A percentile compares a stretch with the other conserved stretches of the same genome.
These are phyloP conservation scores for Troglohyphantes excavatus DNA, from an alignment of 2,888 invertebrate genomes.

Conservation along the genomic window DNA sequence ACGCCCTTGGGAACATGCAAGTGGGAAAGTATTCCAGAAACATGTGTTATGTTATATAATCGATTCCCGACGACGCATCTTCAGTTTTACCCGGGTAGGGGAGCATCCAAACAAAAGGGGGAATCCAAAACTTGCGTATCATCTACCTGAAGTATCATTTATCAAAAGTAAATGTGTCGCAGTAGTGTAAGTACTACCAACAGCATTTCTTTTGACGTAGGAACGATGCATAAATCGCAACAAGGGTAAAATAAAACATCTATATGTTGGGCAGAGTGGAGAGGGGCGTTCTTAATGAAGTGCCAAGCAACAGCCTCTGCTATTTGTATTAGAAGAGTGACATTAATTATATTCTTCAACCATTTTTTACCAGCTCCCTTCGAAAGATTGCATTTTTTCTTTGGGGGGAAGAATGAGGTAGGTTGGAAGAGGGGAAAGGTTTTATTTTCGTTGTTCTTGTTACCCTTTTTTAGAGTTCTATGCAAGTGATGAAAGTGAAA, in stretches of 20 bases:
- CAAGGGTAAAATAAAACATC: constrained; percentile 67
- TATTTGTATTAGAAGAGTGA: constrained; percentile 77
- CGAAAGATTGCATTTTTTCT: constrained; percentile 54
- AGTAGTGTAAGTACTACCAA: constrained; percentile 57
- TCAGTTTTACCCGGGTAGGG: constrained; percentile 25
- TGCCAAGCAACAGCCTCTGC: constrained; percentile 63
- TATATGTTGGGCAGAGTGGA: constrained; percentile 62
- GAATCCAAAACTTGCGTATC: constrained; percentile 52
- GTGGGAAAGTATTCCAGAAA: neutral
- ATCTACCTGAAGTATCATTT: constrained; percentile 71
- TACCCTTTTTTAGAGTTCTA: neutral
- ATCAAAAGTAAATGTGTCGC: constrained; percentile 77
- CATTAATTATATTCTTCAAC: constrained; percentile 75
- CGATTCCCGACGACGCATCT: constrained; percentile 35
- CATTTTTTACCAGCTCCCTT: constrained; percentile 71
- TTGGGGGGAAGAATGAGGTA: constrained; percentile 58
- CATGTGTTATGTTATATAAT: constrained; percentile 30
- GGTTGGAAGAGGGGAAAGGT: constrained; percentile 31
- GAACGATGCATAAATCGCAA: constrained; percentile 72
- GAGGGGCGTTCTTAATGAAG: constrained; percentile 74
- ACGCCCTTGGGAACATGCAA: no score
- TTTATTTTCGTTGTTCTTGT: constrained; percentile 50
- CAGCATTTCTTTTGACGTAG: neutral
- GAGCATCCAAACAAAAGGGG: constrained; percentile 56
- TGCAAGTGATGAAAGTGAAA: no score